These are phyloP conservation scores for Volucella bombylans DNA, from an alignment of 2,888 invertebrate species.

Conservation along the genomic window DNA sequence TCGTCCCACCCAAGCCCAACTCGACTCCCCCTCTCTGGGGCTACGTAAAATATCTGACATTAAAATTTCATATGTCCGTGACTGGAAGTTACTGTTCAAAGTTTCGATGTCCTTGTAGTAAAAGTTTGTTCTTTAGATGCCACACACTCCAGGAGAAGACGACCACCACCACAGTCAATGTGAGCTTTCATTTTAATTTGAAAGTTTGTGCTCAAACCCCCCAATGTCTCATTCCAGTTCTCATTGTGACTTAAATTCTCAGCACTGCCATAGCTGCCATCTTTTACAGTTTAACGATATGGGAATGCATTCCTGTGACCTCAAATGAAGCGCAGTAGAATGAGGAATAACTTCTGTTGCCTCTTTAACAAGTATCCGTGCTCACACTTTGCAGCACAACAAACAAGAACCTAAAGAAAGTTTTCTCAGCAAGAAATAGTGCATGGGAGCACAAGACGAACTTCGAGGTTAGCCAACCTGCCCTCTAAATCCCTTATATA, in stretches of 20 bases:
- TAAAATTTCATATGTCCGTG: conserved; percentile 66
- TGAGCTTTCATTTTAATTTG: conserved; percentile 70
- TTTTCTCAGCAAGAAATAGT: conserved; percentile 52
- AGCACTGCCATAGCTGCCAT: conserved; percentile 46
- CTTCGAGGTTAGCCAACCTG: conserved; percentile 69
- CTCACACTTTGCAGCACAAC: background rate
- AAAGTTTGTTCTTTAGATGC: conserved; percentile 58
- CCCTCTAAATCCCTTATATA: conserved; percentile 67
- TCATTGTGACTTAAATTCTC: conserved; percentile 5
- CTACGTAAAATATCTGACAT: conserved; percentile 67
- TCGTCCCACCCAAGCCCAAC: background rate
- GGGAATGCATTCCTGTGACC: conserved; percentile 60
- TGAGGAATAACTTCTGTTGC: conserved; percentile 29
- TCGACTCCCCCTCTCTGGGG: conserved; percentile 46
- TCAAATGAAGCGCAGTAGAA: conserved; percentile 45
- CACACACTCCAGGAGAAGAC: conserved; percentile 41
- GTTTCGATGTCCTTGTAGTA: conserved; percentile 63
- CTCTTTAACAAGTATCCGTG: background rate
- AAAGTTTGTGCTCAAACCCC: conserved; percentile 55
- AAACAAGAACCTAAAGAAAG: conserved; percentile 40
- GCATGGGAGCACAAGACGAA: conserved; percentile 54
- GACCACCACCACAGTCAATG: conserved; percentile 58
- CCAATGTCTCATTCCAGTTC: background rate
- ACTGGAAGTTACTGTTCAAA: conserved; percentile 59
- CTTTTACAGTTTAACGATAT: conserved; percentile 61